Evolutionary conservation across 2,113 vertebrate species (phyloP).

Genomic region (Hystrix brachyura): DNA sequence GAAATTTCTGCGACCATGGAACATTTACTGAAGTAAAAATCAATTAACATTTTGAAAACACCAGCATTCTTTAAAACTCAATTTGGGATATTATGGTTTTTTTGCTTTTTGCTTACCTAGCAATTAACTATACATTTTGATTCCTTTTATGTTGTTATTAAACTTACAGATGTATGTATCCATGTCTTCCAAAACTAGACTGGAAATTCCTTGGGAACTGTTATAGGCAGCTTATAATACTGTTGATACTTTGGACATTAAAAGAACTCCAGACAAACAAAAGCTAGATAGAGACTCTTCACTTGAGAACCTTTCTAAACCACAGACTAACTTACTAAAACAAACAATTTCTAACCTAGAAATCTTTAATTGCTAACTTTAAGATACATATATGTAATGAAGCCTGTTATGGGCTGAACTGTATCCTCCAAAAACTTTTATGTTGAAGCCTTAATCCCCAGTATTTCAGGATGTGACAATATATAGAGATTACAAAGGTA

Average conservation of each 20-base stretch:
- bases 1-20: not conserved
- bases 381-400: not conserved
- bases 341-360: not conserved
- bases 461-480: not conserved
- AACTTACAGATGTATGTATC: not conserved
- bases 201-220: not conserved
- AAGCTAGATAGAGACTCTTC: constrained; percentile 8
- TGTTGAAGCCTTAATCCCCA: not conserved
- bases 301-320: not conserved
- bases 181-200: not conserved
- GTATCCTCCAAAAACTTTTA: not conserved
- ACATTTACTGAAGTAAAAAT: not conserved
- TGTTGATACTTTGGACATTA: not conserved
- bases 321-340: not conserved
- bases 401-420: not conserved
- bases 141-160: constrained; percentile 22
- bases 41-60: not conserved
- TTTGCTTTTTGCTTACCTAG: not conserved
- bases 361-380: constrained; percentile 26
- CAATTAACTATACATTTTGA: constrained; percentile 26
- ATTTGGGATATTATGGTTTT: not conserved
- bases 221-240: not conserved
- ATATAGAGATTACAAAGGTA: not conserved
- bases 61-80: not conserved
- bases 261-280: constrained; percentile 6